Evolutionary conservation across 1,140 invertebrate genomes (phyloP).

Genomic region (Streblospio benedicti): DNA sequence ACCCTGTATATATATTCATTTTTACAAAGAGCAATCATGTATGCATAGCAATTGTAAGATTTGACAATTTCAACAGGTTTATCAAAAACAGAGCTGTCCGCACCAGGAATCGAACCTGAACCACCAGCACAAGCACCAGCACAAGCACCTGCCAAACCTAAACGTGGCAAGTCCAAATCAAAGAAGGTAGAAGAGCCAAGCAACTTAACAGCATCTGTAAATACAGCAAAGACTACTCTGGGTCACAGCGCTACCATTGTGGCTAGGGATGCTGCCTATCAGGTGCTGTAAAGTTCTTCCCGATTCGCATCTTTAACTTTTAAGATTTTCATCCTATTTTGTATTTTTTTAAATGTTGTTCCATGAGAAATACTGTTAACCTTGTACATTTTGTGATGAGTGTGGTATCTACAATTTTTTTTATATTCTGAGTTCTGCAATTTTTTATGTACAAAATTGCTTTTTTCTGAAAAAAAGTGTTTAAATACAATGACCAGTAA

Average conservation of each 20-base stretch:
- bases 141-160: background rate
- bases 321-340: background rate
- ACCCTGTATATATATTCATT: background rate
- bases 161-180: background rate
- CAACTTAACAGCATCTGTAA: conserved; percentile 32
- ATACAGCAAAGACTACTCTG: conserved; percentile 38
- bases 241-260: conserved; percentile 34
- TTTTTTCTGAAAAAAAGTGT: background rate
- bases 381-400: no score
- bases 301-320: background rate
- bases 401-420: background rate
- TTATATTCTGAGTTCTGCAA: background rate
- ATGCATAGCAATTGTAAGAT: background rate
- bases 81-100: background rate
- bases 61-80: background rate
- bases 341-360: no score
- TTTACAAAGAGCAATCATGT: background rate
- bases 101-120: background rate
- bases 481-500: no score
- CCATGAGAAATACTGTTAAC: no score
- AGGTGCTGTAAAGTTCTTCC: conserved; percentile 22
- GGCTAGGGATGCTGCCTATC: conserved; percentile 34
- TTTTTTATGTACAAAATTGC: background rate
- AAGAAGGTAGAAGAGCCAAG: background rate
- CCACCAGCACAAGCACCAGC: background rate